Base-by-base conservation (phyloP, 37 sponge, comb jelly and placozoan species). In the Theonella swinhoei region DNA sequence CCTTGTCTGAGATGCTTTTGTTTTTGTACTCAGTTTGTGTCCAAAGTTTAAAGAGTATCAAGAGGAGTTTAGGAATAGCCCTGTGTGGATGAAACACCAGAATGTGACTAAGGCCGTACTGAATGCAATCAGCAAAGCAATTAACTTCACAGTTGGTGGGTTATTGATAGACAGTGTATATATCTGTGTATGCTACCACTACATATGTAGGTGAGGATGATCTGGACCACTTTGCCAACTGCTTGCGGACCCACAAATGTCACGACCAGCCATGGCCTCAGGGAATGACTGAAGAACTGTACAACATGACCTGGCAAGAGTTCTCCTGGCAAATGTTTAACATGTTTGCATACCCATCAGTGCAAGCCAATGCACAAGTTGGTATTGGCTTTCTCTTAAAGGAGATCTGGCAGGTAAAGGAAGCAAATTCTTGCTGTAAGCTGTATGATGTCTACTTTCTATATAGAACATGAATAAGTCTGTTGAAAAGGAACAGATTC, bases 361-460 rank as follows among this genome's bases (percentile, higher is more conserved):
- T 78, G 24, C 20, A 43, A 39, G 86, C 76, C 36, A 85, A 61
- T 34, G 37, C 86, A 36, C 60, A 60, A 37, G 79, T 58, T 14
- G 86, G 86, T 25, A 85, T 85, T 58, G 86, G 86, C 30, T 85
- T 78, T 36, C 70, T 85, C 19, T 70, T 85, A 0, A 77, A 70
- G 32, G 86, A 85, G 61, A 33, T 85, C 25, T 77, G 86, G 79
- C 58, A 85, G 79, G 85, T 85, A 1, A n/a, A n/a, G n/a, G n/a
- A n/a, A n/a, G n/a, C n/a, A n/a, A n/a, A n/a, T n/a, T n/a, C n/a
- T n/a, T n/a, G n/a, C n/a, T n/a, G n/a, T n/a, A n/a, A n/a, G n/a
- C n/a, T n/a, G n/a, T n/a, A n/a, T n/a, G n/a, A n/a, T n/a, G n/a
- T n/a, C n/a, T n/a, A n/a, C n/a, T n/a, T n/a, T n/a, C n/a, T 40